Conservation (phyloP, 2,888 invertebrate species). For the Cryptus viduatorius region DNA sequence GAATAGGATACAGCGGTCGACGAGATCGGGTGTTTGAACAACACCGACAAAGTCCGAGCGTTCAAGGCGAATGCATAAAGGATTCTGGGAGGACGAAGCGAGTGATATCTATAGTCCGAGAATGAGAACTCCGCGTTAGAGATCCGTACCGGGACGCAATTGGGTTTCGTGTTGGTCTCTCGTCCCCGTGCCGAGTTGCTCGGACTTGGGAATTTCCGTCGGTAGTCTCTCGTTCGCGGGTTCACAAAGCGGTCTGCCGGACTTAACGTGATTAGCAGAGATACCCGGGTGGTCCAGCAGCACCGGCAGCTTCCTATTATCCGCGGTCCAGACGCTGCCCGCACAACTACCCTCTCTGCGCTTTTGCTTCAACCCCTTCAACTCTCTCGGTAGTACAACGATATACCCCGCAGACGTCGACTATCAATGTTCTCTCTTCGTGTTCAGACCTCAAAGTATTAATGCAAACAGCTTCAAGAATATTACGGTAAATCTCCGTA, state of each 20-base stretch:
- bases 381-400: conserved; percentile 66
- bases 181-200: conserved; percentile 60
- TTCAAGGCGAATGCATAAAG: conserved; percentile 46
- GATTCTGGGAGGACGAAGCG: conserved; percentile 2
- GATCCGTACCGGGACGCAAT: conserved; percentile 63
- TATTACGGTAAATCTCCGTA: neutral
- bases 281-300: conserved; percentile 77
- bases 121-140: conserved; percentile 64
- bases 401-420: conserved; percentile 63
- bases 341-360: conserved; percentile 71
- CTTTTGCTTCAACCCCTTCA: conserved; percentile 72
- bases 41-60: conserved; percentile 36
- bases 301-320: conserved; percentile 79
- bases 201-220: conserved; percentile 80
- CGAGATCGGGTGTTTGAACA: conserved; percentile 14
- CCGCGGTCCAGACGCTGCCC: conserved; percentile 82
- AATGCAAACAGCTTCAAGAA: neutral
- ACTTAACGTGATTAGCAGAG: conserved; percentile 85
- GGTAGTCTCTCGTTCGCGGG: conserved; percentile 75
- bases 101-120: conserved; percentile 63
- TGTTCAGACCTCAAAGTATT: conserved; percentile 1
- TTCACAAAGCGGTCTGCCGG: conserved; percentile 83
- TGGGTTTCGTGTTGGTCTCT: conserved; percentile 68
- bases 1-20: neutral
- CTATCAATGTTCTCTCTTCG: conserved; percentile 71